Base-by-base conservation (phyloP, 2,797 vertebrate genomes). In the Aldrovandia affinis region DNA sequence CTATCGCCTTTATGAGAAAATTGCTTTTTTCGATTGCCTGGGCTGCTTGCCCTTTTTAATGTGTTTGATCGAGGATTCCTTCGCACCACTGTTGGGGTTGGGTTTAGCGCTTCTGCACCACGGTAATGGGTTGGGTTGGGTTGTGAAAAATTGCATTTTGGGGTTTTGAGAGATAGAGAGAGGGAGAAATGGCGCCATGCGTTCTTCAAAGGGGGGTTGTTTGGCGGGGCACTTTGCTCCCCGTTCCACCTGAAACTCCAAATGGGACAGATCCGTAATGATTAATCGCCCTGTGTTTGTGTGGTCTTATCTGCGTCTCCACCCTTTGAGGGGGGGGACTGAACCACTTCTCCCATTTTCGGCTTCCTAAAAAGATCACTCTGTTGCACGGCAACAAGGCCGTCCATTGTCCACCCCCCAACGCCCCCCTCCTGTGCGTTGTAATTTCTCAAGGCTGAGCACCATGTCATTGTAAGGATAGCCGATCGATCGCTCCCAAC, bases 1-100 rank as follows among this genome's bases (percentile, higher is more conserved):
- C 93, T 94, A 90, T 94, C 89, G 91, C 92, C 93, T 93, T 92
- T 93, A 94, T 93, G 91, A 93, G 95, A 95, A 95, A 95, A 95
- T 95, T 91, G 93, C 93, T 94, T 95, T 92, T 91, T 90, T 92
- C 88, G 88, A 95, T 95, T 92, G 92, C 92, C 91, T 1, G 88
- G 91, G 95, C 93, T 91, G 94, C 90, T 90, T 90, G 93, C 10
- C 9, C 93, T 91, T 92, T 92, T 93, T 93, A 94, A 93, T 91
- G 91, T 89, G 73, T 83, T 89, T 91, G 93, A 91, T 88, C 93
- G 91, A 89, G 90, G 81, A 73, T 15, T 89, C 90, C 92, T 90
- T 85, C 10, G 89, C 83, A 28, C 15, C 89, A 82, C 89, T 94
- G 94, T 94, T 95, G 93, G 33, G 92, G 87, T 91, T 93, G 89